These are phyloP conservation scores for Rattus rattus DNA, from an alignment of 2,113 vertebrate species.

Conservation along the genomic window DNA sequence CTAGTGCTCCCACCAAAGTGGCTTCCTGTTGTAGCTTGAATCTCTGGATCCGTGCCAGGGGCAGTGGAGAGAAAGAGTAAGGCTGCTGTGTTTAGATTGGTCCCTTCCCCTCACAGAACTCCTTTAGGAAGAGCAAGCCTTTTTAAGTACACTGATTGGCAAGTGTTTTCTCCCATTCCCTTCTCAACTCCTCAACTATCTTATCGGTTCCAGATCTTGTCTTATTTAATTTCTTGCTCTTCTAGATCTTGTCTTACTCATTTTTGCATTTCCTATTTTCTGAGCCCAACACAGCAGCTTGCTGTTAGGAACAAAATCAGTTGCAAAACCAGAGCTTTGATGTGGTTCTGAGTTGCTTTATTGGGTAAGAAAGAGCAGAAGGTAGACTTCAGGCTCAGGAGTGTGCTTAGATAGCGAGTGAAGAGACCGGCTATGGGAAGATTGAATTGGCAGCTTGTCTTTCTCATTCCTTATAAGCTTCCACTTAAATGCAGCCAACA, in stretches of 20 bases:
- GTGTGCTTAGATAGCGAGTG: constrained; percentile 72
- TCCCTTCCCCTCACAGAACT: constrained; percentile 27
- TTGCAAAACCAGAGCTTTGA: constrained; percentile 68
- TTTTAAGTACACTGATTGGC: constrained; percentile 59
- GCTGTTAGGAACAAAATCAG: constrained; percentile 48
- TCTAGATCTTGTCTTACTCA: constrained; percentile 69
- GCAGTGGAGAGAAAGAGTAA: constrained; percentile 39
- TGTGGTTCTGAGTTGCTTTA: constrained; percentile 27
- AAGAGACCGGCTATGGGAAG: constrained; percentile 76
- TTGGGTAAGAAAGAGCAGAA: constrained; percentile 76
- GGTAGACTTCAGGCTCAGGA: constrained; percentile 78
- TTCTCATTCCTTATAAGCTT: constrained; percentile 76
- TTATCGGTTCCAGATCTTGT: constrained; percentile 61
- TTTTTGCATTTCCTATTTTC: constrained; percentile 70
- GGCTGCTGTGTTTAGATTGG: constrained; percentile 40
- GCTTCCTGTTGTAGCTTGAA: constrained; percentile 57
- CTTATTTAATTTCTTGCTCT: constrained; percentile 34
- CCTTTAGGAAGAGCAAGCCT: constrained; percentile 70
- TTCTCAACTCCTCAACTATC: constrained; percentile 53
- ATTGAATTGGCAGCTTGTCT: constrained; percentile 78
- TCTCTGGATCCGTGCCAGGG: constrained; percentile 64
- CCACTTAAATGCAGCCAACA: constrained; percentile 72
- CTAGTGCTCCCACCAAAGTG: constrained; percentile 9
- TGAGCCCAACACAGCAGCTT: constrained; percentile 64
- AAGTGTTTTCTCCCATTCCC: neutral